A percentile compares a stretch with the other conserved stretches of the same genome.
phyloP scores from a whole-genome alignment of 2,113 vertebrate species.

The Petromus typicus region DNA sequence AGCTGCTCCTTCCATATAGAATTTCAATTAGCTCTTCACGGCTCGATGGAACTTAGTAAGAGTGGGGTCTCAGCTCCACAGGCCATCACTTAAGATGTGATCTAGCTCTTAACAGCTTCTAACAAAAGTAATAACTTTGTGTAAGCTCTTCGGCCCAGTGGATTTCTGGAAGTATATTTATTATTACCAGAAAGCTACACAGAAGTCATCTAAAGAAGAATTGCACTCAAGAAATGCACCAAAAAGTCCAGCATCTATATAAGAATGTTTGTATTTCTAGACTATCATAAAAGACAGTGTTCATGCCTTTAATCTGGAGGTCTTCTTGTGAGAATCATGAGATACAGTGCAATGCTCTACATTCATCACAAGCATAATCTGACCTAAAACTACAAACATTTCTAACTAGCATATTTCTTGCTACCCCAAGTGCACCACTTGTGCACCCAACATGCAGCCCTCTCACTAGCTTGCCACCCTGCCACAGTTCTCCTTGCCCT shows the following conservation, averaged over 20 bases:
- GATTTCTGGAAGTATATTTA: neutral
- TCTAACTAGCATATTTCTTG: conserved; percentile 12
- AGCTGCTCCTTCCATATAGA: neutral
- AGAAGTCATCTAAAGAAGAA: neutral
- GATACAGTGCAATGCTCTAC: neutral
- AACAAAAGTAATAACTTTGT: too few species aligned
- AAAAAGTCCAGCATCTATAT: conserved; percentile 13
- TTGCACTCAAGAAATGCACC: neutral
- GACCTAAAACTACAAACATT: conserved; percentile 52
- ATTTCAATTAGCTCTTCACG: neutral
- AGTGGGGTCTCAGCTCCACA: neutral
- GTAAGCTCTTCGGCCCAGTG: neutral
- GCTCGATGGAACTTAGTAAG: neutral
- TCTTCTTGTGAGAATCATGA: neutral
- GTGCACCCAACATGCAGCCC: conserved; percentile 42
- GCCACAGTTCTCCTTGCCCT: conserved; percentile 76
- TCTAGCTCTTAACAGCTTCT: neutral
- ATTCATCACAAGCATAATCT: neutral
- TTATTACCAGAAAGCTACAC: neutral
- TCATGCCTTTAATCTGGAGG: neutral
- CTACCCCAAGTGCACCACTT: conserved; percentile 64
- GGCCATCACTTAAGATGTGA: neutral
- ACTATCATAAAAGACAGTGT: neutral
- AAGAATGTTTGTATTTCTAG: neutral
- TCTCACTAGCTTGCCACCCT: conserved; percentile 65